Percentiles rank a stretch among this genome's conserved stretches.
Conservation (phyloP, 1,140 invertebrate genomes). For the Contarinia nasturtii region DNA sequence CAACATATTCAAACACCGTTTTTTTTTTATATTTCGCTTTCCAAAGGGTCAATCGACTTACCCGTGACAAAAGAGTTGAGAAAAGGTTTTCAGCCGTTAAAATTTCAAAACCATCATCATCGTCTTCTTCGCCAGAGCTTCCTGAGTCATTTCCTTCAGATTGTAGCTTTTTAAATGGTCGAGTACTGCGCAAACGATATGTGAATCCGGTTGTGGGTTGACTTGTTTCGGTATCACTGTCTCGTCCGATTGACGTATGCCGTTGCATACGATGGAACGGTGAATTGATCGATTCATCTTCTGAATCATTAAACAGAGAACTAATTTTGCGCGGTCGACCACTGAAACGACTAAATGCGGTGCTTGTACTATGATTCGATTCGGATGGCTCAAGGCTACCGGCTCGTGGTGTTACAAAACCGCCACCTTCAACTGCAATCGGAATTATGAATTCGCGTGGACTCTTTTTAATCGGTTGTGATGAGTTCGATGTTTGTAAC, state of each 20-base stretch:
- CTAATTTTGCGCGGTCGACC: constrained; percentile 15
- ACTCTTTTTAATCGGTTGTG: constrained; percentile 65
- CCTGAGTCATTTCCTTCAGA: constrained; percentile 59
- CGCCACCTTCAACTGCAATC: constrained; percentile 72
- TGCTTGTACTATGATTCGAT: constrained; percentile 29
- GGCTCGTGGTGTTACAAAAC: constrained; percentile 59
- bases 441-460: constrained; percentile 81
- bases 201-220: constrained; percentile 33
- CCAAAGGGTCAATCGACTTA: constrained; percentile 18
- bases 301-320: constrained; percentile 31
- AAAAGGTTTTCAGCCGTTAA: constrained; percentile 79
- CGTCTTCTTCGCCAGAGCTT: constrained; percentile 71
- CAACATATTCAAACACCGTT: neutral
- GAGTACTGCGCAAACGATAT: constrained; percentile 54
- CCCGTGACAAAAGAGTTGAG: constrained; percentile 64
- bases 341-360: constrained; percentile 17
- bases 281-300: constrained; percentile 34
- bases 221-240: constrained; percentile 26
- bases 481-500: constrained; percentile 22
- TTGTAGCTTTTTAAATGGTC: constrained; percentile 39
- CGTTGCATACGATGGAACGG: constrained; percentile 31
- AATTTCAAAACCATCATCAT: constrained; percentile 76
- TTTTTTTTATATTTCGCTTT: neutral
- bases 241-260: constrained; percentile 25
- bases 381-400: constrained; percentile 52